phyloP scores from a whole-genome alignment of 37 sponge, comb jelly and placozoan species.

The Hexactinellida sp. region DNA sequence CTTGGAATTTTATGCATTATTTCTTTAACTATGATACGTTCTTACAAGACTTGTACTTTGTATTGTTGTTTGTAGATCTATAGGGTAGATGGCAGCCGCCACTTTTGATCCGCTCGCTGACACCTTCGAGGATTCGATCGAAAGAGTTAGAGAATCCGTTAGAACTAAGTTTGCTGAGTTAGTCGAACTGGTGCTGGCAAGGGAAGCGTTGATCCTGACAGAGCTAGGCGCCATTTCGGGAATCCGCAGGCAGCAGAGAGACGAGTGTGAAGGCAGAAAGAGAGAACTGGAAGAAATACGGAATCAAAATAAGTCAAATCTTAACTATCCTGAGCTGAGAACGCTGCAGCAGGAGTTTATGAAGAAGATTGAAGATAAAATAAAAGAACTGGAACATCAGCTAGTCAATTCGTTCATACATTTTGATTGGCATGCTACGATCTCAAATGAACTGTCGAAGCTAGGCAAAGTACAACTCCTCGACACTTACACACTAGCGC shows the following conservation, averaged over 20 bases:
- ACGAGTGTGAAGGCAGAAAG: neutral
- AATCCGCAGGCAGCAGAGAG: neutral
- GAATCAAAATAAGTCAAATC: neutral
- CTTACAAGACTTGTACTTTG: neutral
- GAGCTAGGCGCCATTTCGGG: neutral
- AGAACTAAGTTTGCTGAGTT: neutral
- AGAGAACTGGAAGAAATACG: constrained; percentile 3
- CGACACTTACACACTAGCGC: neutral
- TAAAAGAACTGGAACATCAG: neutral
- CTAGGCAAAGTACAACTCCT: neutral
- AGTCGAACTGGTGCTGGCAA: neutral
- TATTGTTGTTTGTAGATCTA: neutral
- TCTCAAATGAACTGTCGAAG: neutral
- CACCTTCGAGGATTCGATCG: neutral
- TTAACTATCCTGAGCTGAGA: neutral
- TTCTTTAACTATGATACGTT: too few species aligned
- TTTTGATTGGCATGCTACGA: neutral
- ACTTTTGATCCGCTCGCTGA: neutral
- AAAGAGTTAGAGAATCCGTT: neutral
- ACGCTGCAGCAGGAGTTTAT: neutral
- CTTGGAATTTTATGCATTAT: too few species aligned
- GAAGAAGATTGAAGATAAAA: neutral
- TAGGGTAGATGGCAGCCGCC: neutral
- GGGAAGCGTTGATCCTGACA: neutral
- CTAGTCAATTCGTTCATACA: neutral